Percentiles rank a stretch among this genome's conserved stretches.
phyloP scores from a whole-genome alignment of 2,113 vertebrate species.

The Lutjanus erythropterus region DNA sequence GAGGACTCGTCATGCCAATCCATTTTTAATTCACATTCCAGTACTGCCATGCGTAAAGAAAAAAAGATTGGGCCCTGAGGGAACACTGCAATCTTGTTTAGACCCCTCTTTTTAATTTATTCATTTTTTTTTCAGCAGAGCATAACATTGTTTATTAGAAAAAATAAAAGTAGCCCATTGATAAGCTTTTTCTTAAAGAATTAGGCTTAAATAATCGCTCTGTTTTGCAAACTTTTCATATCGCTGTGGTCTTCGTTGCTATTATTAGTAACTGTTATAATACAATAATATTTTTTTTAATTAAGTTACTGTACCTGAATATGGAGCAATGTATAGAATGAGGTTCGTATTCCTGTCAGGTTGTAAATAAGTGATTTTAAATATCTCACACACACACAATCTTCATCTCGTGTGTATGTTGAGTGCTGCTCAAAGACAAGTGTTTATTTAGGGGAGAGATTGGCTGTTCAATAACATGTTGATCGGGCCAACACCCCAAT shows the following conservation, averaged over 20 bases:
- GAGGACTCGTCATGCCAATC: neutral
- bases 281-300: neutral
- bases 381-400: constrained; percentile 18
- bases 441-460: constrained; percentile 83
- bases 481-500: constrained; percentile 87
- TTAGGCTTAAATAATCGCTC: neutral
- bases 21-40: neutral
- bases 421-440: constrained; percentile 70
- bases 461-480: constrained; percentile 86
- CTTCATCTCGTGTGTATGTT: constrained; percentile 40
- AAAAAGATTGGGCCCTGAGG: constrained; percentile 2
- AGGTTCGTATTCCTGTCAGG: neutral
- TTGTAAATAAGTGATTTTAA: constrained; percentile 17
- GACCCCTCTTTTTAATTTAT: neutral
- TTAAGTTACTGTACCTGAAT: neutral
- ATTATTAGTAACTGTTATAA: neutral
- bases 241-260: neutral
- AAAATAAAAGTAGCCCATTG: neutral
- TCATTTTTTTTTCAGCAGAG: neutral
- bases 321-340: neutral
- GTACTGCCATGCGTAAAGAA: neutral
- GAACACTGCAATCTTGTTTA: neutral
- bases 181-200: no score
- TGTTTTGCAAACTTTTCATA: neutral
- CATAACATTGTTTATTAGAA: neutral